These are phyloP conservation scores for Geopemphigus sp. DNA, from an alignment of 1,140 invertebrate genomes.

Conservation along the genomic window DNA sequence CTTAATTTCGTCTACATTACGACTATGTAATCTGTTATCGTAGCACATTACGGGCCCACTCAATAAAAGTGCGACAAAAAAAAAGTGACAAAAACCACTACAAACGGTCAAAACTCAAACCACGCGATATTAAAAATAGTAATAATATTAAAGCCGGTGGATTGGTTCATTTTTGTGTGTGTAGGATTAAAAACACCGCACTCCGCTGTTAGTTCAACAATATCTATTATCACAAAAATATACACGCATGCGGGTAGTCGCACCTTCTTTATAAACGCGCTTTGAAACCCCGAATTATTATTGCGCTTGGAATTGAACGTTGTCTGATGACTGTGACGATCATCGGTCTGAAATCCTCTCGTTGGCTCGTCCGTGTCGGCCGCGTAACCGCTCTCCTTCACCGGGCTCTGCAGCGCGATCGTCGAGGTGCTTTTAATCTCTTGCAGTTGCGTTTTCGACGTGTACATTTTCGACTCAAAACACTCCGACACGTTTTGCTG, in stretches of 20 bases:
- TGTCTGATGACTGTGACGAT: neutral
- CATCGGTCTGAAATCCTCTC: slow-evolving; percentile 50
- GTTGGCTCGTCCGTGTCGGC: slow-evolving; percentile 73
- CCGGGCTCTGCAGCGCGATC: slow-evolving; percentile 19
- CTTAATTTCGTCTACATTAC: too few species aligned
- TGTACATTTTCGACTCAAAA: slow-evolving; percentile 11
- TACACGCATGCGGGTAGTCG: neutral
- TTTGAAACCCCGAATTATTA: slow-evolving; percentile 32
- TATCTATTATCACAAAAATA: neutral
- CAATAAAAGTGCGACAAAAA: too few species aligned
- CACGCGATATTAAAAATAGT: neutral
- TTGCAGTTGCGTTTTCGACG: slow-evolving; percentile 27
- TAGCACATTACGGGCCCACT: too few species aligned
- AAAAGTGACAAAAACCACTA: too few species aligned
- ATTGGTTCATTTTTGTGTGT: neutral
- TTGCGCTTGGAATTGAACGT: neutral
- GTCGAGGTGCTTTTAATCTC: slow-evolving; percentile 5
- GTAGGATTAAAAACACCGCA: neutral
- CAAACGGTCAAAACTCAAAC: neutral
- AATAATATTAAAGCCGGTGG: neutral
- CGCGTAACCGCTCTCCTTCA: slow-evolving; percentile 65
- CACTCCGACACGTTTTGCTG: neutral
- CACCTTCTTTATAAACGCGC: slow-evolving; percentile 31
- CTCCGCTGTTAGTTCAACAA: slow-evolving; percentile 21
- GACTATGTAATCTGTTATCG: too few species aligned